Percentiles rank a stretch among this genome's conserved stretches.
These are phyloP conservation scores for Gambusia holbrooki DNA, from an alignment of 2,113 vertebrate genomes.

Conservation along the genomic window DNA sequence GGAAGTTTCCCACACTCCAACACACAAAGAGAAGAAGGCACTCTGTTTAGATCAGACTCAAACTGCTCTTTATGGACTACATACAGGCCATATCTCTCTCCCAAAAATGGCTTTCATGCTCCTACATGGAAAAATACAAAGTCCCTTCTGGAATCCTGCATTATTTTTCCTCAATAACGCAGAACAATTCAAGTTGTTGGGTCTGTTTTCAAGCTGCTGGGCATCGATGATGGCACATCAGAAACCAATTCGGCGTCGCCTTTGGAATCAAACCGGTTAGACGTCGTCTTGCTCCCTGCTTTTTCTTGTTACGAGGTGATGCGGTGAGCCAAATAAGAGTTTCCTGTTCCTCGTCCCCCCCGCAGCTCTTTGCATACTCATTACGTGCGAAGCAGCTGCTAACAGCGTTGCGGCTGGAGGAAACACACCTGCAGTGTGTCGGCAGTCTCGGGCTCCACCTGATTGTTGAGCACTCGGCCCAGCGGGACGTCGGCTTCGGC, in stretches of 20 bases:
- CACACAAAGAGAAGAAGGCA: too few species aligned
- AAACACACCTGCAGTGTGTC: constrained; percentile 2
- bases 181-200: background rate
- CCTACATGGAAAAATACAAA: background rate
- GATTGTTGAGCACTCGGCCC: constrained; percentile 12
- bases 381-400: background rate
- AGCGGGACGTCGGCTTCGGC: background rate
- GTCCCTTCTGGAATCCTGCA: background rate
- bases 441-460: background rate
- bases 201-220: too few species aligned
- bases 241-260: background rate
- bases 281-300: too few species aligned
- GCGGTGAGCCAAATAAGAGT: background rate
- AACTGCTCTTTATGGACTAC: too few species aligned
- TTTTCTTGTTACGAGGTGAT: background rate
- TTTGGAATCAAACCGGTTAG: too few species aligned
- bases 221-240: background rate
- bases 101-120: too few species aligned
- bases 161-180: background rate
- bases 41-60: too few species aligned
- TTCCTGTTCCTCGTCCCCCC: background rate
- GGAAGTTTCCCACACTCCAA: too few species aligned
- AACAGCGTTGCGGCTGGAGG: background rate
- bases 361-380: background rate
- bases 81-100: too few species aligned